Evolutionary conservation across 2,888 invertebrate species (phyloP).

Genomic region (Formica aserva): DNA sequence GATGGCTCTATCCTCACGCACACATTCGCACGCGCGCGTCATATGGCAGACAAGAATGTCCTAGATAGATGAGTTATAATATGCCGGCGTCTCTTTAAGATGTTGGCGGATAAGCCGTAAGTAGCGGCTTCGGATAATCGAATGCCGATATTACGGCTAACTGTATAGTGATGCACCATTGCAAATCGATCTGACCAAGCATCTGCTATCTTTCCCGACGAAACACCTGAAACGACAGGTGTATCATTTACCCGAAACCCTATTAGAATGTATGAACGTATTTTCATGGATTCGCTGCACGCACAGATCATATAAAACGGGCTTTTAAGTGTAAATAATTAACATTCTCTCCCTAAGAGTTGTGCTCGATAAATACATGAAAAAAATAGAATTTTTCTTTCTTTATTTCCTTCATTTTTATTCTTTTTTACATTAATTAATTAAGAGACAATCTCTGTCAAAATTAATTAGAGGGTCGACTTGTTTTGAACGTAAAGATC

Average conservation of each 20-base stretch:
- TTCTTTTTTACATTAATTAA: too few relatives aligned
- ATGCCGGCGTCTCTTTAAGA: conserved; percentile 4
- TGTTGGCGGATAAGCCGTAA: conserved; percentile 63
- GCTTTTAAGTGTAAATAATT: background rate
- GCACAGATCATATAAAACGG: background rate
- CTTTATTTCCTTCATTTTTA: too few relatives aligned
- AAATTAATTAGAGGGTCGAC: too few relatives aligned
- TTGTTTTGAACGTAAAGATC: too few relatives aligned
- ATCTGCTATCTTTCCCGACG: conserved; percentile 56
- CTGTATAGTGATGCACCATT: conserved; percentile 63
- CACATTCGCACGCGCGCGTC: conserved; percentile 41
- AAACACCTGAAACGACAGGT: conserved; percentile 36
- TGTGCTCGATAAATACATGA: too few relatives aligned
- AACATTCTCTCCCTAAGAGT: too few relatives aligned
- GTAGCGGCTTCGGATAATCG: conserved; percentile 66
- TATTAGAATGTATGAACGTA: conserved; percentile 54
- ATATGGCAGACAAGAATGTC: conserved; percentile 74
- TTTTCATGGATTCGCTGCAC: conserved; percentile 25
- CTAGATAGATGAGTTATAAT: conserved; percentile 75
- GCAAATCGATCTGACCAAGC: conserved; percentile 66
- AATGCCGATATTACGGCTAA: conserved; percentile 71
- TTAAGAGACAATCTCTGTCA: too few relatives aligned
- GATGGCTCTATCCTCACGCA: conserved; percentile 34
- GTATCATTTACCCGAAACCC: conserved; percentile 53
- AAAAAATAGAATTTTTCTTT: too few relatives aligned